Evolutionary conservation across 2,888 invertebrate species (phyloP), one percentile per base, ranked within the genome.

Genomic region (Morinoia aosen): DNA sequence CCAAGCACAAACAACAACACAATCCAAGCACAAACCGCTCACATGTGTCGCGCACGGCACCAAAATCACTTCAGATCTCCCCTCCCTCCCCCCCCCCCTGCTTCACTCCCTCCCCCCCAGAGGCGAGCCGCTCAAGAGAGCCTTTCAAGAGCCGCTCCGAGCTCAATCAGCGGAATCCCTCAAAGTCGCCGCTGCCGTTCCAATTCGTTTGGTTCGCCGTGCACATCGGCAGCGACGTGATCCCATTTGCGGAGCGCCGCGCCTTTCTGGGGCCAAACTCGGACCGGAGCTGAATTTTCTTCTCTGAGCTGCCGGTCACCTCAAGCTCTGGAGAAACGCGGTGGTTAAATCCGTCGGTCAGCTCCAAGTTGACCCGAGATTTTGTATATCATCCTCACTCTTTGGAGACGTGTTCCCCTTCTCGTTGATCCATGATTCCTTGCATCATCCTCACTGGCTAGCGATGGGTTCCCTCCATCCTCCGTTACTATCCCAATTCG

Each of bases 201-300:
- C 93, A 93, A 93, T 93, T 93, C 93, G 93, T 93, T 93, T 93
- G 93, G 93, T 93, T 16, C 93, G 16, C 93, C 93, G n/a, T 39
- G 93, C 93, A 48, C 56, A 93, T 48, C 93, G 48, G 11, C n/a
- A 93, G 93, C 48, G 57, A 93, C 93, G 93, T 93, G 93, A 93
- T 93, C 93, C 93, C 93, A 57, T 93, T 93, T 93, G 33, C 25
- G 56, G 48, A 16, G 90, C 90, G n/a, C 40, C 40, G 8, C 39
- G 48, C 90, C 11, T 76, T 76, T 76, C 14, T 16, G 76, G 10
- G 76, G 76, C 76, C 76, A 33, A 76, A 33, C 76, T 76, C 25
- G 25, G 76, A 76, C 8, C 76, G 76, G 33, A 33, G 19, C 76
- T 76, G 76, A 33, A 76, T 76, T 76, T 33, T 33, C 8, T 8